Conservation (phyloP, 1,140 invertebrate species). For the Oryzaephilus surinamensis region DNA sequence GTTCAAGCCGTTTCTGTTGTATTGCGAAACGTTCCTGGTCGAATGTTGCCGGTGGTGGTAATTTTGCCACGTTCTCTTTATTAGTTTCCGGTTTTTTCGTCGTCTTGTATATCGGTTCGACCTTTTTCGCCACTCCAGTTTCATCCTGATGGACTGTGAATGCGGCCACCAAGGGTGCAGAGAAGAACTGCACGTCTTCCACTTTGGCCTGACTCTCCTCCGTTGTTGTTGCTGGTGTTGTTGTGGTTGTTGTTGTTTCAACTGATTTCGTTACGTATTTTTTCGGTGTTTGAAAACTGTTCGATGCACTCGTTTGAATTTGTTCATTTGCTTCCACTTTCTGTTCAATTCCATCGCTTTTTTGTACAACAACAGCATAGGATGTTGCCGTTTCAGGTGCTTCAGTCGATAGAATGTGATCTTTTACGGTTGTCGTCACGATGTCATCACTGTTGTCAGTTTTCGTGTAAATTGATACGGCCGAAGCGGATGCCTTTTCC, state of each 20-base stretch:
- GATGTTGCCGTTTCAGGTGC: conserved; percentile 11
- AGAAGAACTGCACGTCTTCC: conserved; percentile 67
- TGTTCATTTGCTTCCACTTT: conserved; percentile 18
- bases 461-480: conserved; percentile 20
- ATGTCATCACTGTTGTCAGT: conserved; percentile 1
- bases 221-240: conserved; percentile 45
- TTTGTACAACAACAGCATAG: conserved; percentile 25
- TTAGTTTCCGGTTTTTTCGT: conserved; percentile 11
- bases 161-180: conserved; percentile 65
- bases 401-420: conserved; percentile 10
- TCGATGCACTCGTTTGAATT: conserved; percentile 24
- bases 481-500: conserved; percentile 25
- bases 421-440: background rate
- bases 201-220: conserved; percentile 54
- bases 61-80: conserved; percentile 12
- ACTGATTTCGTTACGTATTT: conserved; percentile 1
- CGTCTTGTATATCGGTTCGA: conserved; percentile 52
- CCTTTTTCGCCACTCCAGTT: conserved; percentile 58
- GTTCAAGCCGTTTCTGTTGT: conserved; percentile 29
- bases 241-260: conserved; percentile 38
- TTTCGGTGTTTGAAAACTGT: conserved; percentile 14
- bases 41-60: conserved; percentile 14
- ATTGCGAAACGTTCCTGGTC: conserved; percentile 44
- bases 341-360: conserved; percentile 24
- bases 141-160: conserved; percentile 76